Evolutionary conservation across 2,888 invertebrate genomes (phyloP).

Genomic region (Nemurella pictetii): DNA sequence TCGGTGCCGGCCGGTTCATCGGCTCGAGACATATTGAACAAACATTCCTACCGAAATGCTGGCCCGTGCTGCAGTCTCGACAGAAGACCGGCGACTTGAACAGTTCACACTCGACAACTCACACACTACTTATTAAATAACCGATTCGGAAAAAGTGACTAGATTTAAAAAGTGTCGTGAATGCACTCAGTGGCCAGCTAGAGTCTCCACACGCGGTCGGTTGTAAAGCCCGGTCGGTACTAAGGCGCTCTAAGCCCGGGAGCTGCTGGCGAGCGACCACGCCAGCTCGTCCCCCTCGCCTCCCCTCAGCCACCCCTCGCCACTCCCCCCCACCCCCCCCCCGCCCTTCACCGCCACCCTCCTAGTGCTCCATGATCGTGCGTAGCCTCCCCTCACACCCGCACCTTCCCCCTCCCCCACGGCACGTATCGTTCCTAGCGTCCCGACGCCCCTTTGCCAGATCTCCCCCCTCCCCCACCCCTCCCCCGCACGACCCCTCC

Average conservation of each 20-base stretch:
- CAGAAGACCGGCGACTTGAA: not conserved
- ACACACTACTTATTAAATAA: not conserved
- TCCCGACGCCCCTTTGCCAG: not conserved
- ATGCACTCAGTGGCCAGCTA: not conserved
- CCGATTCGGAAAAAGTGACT: not conserved
- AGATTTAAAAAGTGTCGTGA: not conserved
- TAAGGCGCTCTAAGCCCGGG: slow-evolving; percentile 41
- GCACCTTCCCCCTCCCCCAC: not conserved
- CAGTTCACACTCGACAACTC: not conserved
- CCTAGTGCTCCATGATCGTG: no score
- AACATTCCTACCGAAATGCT: not conserved
- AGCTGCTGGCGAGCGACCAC: slow-evolving; percentile 38
- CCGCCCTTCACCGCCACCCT: not conserved
- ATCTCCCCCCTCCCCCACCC: not conserved
- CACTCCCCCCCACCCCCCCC: not conserved
- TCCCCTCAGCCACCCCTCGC: slow-evolving; percentile 10
- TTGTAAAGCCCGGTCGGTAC: slow-evolving; percentile 38
- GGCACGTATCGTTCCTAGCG: not conserved
- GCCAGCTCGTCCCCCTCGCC: slow-evolving; percentile 35
- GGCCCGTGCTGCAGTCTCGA: not conserved
- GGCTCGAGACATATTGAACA: not conserved
- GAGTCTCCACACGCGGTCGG: slow-evolving; percentile 32
- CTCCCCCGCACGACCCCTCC: no score
- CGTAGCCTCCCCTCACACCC: not conserved
- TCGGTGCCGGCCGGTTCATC: not conserved